Base-by-base conservation (phyloP, 2,888 invertebrate genomes). In the Catonia carolina region DNA sequence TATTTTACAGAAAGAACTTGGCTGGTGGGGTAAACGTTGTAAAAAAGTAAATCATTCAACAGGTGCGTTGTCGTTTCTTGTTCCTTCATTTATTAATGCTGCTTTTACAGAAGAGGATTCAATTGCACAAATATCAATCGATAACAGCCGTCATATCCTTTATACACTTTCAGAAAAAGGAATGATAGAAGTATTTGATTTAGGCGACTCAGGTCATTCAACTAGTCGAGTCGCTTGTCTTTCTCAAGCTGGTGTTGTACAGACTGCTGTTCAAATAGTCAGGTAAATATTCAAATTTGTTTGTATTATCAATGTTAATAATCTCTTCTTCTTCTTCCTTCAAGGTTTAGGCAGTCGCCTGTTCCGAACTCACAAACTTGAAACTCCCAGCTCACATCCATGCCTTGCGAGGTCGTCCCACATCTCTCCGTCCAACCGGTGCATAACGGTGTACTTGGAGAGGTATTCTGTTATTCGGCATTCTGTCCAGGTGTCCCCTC, bases 21-120 rank as follows among this genome's bases (percentile, higher is more conserved):
- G 89, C 62, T 97, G 96, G 96, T 93, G 96, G 74, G 91, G 93
- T 17, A 89, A 92, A 72, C 86, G 93, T 64, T 97, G 94, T 72
- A 88, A 89, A 72, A 97, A 95, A 77, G 80, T 95, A 1, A 97
- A 98, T 72, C 92, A 94, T 71, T 95, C 97, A 0, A 90, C 88
- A 58, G 86, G 89, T 63, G 78, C 87, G 4, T 75, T 96, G 22
- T 92, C 94, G 39, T 92, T 88, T 70, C 76, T 96, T 63, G 83
- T 96, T 47, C 95, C 95, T 10, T 88, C 89, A 31, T 93, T 96
- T 72, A 77, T 95, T 8, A 87, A 88, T 73, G 85, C 89, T 41
- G 88, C 83, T n/a, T 79, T 88, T 56, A 80, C 85, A 71, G 91
- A 92, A 71, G 89, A 89, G 67, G 97, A 98, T 76, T 82, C 92